phyloP scores from a whole-genome alignment of 2,797 vertebrate genomes.

The Kryptolebias ocellatus region DNA sequence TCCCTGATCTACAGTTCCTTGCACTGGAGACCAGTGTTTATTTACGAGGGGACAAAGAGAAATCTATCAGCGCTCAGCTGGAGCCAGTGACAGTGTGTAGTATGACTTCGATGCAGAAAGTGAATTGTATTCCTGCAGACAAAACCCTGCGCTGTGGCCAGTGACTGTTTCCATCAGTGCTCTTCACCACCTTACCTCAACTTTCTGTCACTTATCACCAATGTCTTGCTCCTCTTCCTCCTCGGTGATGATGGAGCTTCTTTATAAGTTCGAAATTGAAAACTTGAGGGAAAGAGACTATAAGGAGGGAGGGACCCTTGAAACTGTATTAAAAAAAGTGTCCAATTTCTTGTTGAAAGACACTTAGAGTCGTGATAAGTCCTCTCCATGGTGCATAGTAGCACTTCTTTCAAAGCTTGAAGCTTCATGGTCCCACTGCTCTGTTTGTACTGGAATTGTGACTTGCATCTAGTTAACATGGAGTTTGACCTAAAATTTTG shows the following conservation, averaged over 20 bases:
- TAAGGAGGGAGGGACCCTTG: slow-evolving; percentile 43
- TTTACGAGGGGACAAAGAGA: slow-evolving; percentile 62
- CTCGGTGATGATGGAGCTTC: slow-evolving; percentile 50
- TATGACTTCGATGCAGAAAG: slow-evolving; percentile 64
- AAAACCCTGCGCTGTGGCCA: no score
- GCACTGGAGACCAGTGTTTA: slow-evolving; percentile 56
- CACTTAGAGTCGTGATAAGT: slow-evolving; percentile 67
- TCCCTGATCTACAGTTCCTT: slow-evolving; percentile 64
- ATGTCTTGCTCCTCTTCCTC: slow-evolving; percentile 40
- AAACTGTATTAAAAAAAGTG: slow-evolving; percentile 62
- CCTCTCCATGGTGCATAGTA: slow-evolving; percentile 52
- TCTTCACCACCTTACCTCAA: slow-evolving; percentile 34
- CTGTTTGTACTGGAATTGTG: slow-evolving; percentile 51
- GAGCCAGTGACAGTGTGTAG: slow-evolving; percentile 57
- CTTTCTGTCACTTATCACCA: slow-evolving; percentile 32
- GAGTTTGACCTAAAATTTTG: slow-evolving; percentile 55
- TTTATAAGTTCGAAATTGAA: slow-evolving; percentile 61
- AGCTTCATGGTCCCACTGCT: slow-evolving; percentile 73
- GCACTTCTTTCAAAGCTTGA: slow-evolving; percentile 80
- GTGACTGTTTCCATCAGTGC: slow-evolving; percentile 18
- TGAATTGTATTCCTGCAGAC: slow-evolving; percentile 54
- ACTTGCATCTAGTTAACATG: slow-evolving; percentile 59
- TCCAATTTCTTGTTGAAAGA: slow-evolving; percentile 63
- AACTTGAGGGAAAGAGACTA: slow-evolving; percentile 51
- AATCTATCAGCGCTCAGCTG: slow-evolving; percentile 68